Percentiles rank a stretch among this genome's conserved stretches.
These are phyloP conservation scores for Otocyon megalotis DNA, from an alignment of 2,113 vertebrate genomes.

Conservation along the genomic window DNA sequence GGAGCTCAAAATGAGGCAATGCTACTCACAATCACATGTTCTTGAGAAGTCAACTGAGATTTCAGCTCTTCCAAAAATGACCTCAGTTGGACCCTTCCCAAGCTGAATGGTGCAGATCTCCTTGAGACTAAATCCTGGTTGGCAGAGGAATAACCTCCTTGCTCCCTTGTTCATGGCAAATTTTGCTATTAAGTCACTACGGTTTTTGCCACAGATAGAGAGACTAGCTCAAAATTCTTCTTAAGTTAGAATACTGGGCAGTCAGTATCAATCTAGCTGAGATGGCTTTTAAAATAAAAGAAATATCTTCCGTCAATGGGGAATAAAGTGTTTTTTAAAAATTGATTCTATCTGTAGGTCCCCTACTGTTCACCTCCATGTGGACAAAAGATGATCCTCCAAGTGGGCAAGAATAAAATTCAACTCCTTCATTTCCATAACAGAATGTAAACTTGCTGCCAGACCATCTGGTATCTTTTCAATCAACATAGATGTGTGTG, in stretches of 20 bases:
- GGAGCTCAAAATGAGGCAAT: neutral
- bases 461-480: slow-evolving; percentile 67
- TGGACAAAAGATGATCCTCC: slow-evolving; percentile 23
- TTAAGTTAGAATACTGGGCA: neutral
- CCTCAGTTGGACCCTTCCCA: slow-evolving; percentile 1
- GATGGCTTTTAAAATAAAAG: slow-evolving; percentile 54
- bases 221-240: neutral
- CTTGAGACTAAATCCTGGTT: neutral
- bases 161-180: neutral
- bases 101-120: neutral
- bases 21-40: neutral
- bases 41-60: neutral
- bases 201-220: neutral
- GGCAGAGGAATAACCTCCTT: neutral
- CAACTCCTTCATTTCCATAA: slow-evolving; percentile 31
- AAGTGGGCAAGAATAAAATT: slow-evolving; percentile 35
- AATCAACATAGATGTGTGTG: neutral
- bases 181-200: neutral
- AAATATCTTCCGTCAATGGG: neutral
- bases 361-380: neutral
- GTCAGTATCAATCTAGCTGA: neutral
- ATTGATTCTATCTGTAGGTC: neutral
- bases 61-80: neutral
- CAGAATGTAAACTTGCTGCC: slow-evolving; percentile 27
- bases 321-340: slow-evolving; percentile 46